Conservation (phyloP, 2,888 invertebrate species). For the Philopedon plagiatum region DNA sequence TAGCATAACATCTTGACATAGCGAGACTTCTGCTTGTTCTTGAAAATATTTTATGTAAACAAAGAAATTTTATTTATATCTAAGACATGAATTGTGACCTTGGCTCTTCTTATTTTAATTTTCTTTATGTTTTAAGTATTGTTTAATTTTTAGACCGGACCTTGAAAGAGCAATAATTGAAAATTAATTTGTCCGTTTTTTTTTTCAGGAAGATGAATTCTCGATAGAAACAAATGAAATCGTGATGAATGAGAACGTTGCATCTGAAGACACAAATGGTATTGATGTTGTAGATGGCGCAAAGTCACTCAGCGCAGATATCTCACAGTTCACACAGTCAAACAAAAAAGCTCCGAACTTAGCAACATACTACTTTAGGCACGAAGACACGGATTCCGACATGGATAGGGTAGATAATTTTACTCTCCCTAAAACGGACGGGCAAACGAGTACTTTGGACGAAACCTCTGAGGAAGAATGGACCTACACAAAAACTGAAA, state of each 20-base stretch:
- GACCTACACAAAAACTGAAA: conserved; percentile 73
- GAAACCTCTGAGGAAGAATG: conserved; percentile 80
- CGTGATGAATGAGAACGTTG: conserved; percentile 59
- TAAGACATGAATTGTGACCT: conserved; percentile 4
- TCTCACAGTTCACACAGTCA: conserved; percentile 71
- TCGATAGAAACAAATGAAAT: conserved; percentile 54
- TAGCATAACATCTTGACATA: too few relatives aligned
- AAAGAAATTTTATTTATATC: conserved; percentile 3
- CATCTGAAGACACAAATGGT: conserved; percentile 46
- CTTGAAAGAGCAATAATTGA: neutral
- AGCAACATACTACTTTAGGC: conserved; percentile 89
- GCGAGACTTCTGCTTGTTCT: neutral
- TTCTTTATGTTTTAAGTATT: conserved; percentile 3
- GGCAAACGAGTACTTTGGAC: conserved; percentile 48
- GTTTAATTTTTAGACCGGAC: conserved; percentile 1
- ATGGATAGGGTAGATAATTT: conserved; percentile 70
- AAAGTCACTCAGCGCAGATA: conserved; percentile 57
- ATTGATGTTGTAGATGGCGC: conserved; percentile 54
- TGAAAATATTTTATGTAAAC: neutral
- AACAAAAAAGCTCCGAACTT: conserved; percentile 86
- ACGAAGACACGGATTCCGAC: conserved; percentile 90
- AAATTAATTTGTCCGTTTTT: conserved; percentile 32
- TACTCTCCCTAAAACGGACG: conserved; percentile 39
- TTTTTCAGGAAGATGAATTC: conserved; percentile 59
- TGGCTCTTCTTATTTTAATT: neutral